Base-by-base conservation (phyloP, 37 sponge, comb jelly and placozoan genomes). In the Axinella damicornis region DNA sequence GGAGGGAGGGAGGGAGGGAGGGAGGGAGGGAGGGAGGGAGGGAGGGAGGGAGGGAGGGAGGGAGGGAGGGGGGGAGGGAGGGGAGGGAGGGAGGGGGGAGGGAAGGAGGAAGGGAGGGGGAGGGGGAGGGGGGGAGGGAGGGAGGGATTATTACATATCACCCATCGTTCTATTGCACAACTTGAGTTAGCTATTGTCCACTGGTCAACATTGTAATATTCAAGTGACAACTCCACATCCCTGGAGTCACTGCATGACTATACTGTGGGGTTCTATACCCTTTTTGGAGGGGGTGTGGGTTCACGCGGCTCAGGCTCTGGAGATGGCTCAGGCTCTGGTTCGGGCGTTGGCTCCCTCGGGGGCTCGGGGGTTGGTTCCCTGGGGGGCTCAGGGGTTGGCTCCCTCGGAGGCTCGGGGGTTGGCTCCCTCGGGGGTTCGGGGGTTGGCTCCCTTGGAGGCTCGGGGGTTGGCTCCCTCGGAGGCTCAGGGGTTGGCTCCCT, bases 371-470 rank as follows among this genome's bases (percentile, higher is more conserved):
- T 11, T 30, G 71, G 82, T 69, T 52, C 82, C 54, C 38, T 38
- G 14, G 59, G 57, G 1, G 83, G 73, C 33, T 71, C 74, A 32
- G 73, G 83, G 6, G 71, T 31, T 30, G 71, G 82, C 70, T 52
- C 82, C 32, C 38, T 38, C 27, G 59, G 57, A 14, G 61, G 67
- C 15, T 57, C 37, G 25, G 82, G 82, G 12, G 82, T 69, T 9
- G 71, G 82, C 52, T 81, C 82, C 69, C 27, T 53, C 2, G 34
- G 36, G 34, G 85, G 85, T 66, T 86, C 87, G 24, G 88, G 87
- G 0, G 79, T 69, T 30, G 81, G 81, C 22, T 69, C 71, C 34
- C 25, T 81, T 20, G 77, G 55, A 25, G 77, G 80, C 37, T 82
- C 82, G 53, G 69, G 69, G 5, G 71, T 57, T 2, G 83, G 83